Base-by-base conservation (phyloP, 2,888 invertebrate genomes). In the Sarcophaga rosellei region DNA sequence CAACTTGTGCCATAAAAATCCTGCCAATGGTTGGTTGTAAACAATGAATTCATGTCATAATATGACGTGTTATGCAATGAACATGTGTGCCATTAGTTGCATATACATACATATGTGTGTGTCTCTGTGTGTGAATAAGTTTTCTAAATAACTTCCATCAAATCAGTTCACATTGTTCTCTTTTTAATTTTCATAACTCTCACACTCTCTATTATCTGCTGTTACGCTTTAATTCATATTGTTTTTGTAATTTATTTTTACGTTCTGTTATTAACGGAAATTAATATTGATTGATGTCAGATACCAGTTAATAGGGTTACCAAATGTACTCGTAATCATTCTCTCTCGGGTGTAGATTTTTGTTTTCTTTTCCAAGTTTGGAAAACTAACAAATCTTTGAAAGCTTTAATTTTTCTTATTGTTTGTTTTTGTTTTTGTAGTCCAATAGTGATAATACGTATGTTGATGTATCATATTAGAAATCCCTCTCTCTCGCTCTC, bases 271-370 rank as follows among this genome's bases (percentile, higher is more conserved):
- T 88, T 88, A 88, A 86, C 80, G 87, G 86, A 88, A 88, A 88
- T 88, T 89, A 89, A 89, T 89, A 88, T 87, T 88, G 88, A 88
- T 89, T 88, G 88, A 88, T 88, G 86, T 66, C 84, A 86, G 87
- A 88, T 81, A 84, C 12, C 83, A 84, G 86, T 88, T 88, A 88
- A 88, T 84, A 77, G 81, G 74, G 78, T 74, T 85, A 76, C 47
- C 69, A 68, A 65, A 77, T n/a, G n/a, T n/a, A n/a, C n/a, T n/a
- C 72, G 20, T 70, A 70, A 70, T 72, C 63, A 65, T 68, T 17
- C 44, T 8, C 44, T 8, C 15, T 53, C 17, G 12, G 53, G 35
- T 35, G 35, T 35, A 35, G 1, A 35, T 53, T 53, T 53, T 53
- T 53, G 4, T 53, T 53, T 53, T 53, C 0, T 17, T 12, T 12